Evolutionary conservation across 37 sponge, comb jelly and placozoan species (phyloP).

Genomic region (Agelas oroides): DNA sequence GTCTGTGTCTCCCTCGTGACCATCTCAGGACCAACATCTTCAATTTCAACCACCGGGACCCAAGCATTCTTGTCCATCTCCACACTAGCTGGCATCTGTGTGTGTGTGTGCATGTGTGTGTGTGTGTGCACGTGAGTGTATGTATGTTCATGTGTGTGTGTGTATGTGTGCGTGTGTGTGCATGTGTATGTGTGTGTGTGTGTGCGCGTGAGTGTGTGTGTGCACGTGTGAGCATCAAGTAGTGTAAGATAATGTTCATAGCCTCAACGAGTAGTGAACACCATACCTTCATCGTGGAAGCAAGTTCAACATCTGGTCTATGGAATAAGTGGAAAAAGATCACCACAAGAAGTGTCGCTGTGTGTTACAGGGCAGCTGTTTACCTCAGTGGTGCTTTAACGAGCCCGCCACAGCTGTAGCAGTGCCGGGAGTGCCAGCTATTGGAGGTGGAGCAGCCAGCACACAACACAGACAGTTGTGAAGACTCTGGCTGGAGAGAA

Average conservation of each 20-base stretch:
- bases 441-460: slow-evolving; percentile 41
- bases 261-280: too few relatives aligned
- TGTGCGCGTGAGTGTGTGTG: too few relatives aligned
- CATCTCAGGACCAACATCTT: slow-evolving; percentile 33
- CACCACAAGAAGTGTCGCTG: too few relatives aligned
- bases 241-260: too few relatives aligned
- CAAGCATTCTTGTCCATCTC: slow-evolving; percentile 43
- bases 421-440: slow-evolving; percentile 61
- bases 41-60: slow-evolving; percentile 59
- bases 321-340: background rate
- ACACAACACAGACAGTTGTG: slow-evolving; percentile 53
- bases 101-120: too few relatives aligned
- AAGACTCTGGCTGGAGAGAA: slow-evolving; percentile 45
- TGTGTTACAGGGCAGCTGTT: too few relatives aligned
- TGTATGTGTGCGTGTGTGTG: too few relatives aligned
- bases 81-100: slow-evolving; percentile 52
- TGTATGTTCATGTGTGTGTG: background rate
- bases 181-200: too few relatives aligned
- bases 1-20: slow-evolving; percentile 66
- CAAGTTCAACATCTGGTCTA: slow-evolving; percentile 50
- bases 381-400: slow-evolving; percentile 64
- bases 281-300: slow-evolving; percentile 54
- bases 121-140: too few relatives aligned
- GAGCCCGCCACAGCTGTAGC: slow-evolving; percentile 45
- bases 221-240: too few relatives aligned